phyloP scores from a whole-genome alignment of 2,113 vertebrate genomes.

The Neogobius melanostomus region DNA sequence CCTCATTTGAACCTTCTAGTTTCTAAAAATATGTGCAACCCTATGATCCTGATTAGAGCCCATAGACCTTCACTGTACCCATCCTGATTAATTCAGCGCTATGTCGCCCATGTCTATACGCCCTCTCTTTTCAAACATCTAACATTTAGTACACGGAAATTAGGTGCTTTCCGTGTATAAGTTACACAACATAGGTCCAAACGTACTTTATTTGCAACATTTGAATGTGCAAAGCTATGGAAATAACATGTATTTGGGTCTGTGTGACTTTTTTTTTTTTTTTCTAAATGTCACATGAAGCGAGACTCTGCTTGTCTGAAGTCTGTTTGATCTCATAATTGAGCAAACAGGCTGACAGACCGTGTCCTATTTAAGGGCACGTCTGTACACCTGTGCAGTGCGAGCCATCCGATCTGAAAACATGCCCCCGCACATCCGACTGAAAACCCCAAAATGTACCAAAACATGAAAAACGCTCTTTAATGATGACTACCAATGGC shows the following conservation, averaged over 20 bases:
- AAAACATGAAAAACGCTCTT: neutral
- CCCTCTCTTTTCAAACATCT: no score
- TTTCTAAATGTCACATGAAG: slow-evolving; percentile 3
- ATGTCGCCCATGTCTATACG: no score
- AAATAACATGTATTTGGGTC: slow-evolving; percentile 1
- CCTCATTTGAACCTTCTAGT: no score
- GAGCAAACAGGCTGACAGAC: neutral
- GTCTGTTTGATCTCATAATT: neutral
- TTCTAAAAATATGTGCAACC: no score
- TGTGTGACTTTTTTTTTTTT: neutral
- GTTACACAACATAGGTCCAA: no score
- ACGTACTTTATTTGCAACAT: neutral
- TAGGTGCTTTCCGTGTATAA: no score
- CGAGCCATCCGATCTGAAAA: neutral
- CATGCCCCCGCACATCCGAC: neutral
- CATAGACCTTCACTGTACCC: no score
- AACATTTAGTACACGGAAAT: no score
- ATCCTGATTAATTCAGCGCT: no score
- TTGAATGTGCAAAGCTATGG: neutral
- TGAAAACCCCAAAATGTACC: neutral
- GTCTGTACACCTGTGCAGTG: neutral
- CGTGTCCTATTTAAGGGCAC: neutral
- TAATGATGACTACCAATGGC: neutral
- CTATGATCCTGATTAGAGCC: no score
- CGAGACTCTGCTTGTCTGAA: neutral